Base-by-base conservation (phyloP, 2,113 vertebrate species). In the Peromyscus californicus region DNA sequence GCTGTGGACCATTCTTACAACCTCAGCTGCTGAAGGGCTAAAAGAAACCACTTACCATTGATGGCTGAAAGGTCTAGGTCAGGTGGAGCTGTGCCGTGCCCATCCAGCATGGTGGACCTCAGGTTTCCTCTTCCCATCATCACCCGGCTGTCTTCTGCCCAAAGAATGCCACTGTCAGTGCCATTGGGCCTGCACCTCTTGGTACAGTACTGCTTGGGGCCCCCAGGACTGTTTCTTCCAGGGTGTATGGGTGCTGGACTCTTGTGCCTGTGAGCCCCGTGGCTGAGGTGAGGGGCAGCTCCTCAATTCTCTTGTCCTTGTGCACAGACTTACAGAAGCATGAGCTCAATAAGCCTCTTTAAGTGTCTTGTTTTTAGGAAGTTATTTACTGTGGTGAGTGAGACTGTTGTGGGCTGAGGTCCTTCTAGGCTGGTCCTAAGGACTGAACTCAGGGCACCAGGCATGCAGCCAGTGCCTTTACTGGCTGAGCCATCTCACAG, bases 101-200 rank as follows among this genome's bases (percentile, higher is more conserved):
- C 99, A 45, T 99, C 99, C 82, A 99, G 94, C 48, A 99, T 98
- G 5, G 99, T 99, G 24, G 99, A 99, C 82, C 99, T 99, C 48
- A 99, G 98, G 89, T 98, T 39, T 36, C 93, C 91, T 95, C 98
- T 99, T 51, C 94, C 98, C 0, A 98, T 51, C 36, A 69, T 48
- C 45, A 48, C 26, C 7, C 93, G 98, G 39, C 98, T 92, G 11
- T 98, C 98, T 91, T 70, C 45, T 61, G 33, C 4, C 45, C 63
- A 69, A 48, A 51, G 45, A 85, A 85, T 4, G 7, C 39, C 39
- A 67, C 45, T 5, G 45, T 48, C 45, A 48, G 3, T 4, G n/a
- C 67, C 39, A 45, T 11, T 22, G 17, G 45, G 21, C n/a, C 82
- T 4, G 1, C 31, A 88, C 19, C 65, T 48, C 33, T 88, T 16